Percentiles rank a stretch among this genome's conserved stretches.
Conservation (phyloP, 1,140 invertebrate species). For the Manduca sexta region DNA sequence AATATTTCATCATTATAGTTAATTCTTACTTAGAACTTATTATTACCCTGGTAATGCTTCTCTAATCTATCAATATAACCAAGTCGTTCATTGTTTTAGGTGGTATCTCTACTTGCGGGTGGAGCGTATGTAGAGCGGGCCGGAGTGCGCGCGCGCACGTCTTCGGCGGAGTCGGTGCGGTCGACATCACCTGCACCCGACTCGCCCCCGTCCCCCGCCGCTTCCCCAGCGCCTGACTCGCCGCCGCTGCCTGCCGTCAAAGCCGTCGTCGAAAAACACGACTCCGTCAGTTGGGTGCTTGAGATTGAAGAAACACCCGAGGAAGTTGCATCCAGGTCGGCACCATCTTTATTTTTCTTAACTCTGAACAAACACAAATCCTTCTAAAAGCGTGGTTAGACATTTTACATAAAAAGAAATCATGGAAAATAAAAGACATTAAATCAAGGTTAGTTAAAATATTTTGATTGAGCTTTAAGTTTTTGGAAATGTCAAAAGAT, state of each 20-base stretch:
- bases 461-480: too few relatives aligned
- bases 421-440: too few relatives aligned
- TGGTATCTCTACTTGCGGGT: constrained; percentile 55
- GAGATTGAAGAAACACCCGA: constrained; percentile 83
- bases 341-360: not conserved
- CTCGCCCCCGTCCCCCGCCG: constrained; percentile 66
- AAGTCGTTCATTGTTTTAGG: constrained; percentile 30
- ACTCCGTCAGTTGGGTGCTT: constrained; percentile 88
- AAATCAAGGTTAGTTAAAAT: too few relatives aligned
- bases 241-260: constrained; percentile 80
- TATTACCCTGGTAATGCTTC: too few relatives aligned
- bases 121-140: constrained; percentile 53
- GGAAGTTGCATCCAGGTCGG: constrained; percentile 72
- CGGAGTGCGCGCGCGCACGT: constrained; percentile 47
- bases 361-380: not conserved
- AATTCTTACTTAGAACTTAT: too few relatives aligned
- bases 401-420: too few relatives aligned
- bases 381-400: too few relatives aligned
- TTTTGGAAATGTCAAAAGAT: too few relatives aligned
- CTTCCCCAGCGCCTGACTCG: constrained; percentile 44
- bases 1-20: too few relatives aligned
- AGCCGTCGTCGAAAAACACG: constrained; percentile 86
- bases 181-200: constrained; percentile 73
- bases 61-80: too few relatives aligned
- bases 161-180: constrained; percentile 43